These are phyloP conservation scores for Trichechus manatus DNA, from an alignment of 2,113 vertebrate genomes.

Conservation along the genomic window DNA sequence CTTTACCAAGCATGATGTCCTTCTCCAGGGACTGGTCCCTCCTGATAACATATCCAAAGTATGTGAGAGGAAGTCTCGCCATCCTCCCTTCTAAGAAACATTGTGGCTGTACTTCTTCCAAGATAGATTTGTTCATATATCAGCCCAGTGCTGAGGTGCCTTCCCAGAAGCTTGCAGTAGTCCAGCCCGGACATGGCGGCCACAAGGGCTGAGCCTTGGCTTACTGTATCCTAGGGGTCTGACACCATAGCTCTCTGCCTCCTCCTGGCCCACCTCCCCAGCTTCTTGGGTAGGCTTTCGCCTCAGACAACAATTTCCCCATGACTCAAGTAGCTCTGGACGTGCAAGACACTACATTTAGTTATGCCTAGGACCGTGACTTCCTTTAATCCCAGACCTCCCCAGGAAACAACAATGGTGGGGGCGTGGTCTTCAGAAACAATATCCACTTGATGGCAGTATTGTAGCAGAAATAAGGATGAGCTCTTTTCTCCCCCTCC, in stretches of 20 bases:
- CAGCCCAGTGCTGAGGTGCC: background rate
- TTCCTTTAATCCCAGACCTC: background rate
- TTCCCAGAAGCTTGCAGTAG: background rate
- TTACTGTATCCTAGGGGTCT: no score
- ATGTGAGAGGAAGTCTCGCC: no score
- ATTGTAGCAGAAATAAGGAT: background rate
- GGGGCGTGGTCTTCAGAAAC: accelerated
- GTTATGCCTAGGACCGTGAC: accelerated
- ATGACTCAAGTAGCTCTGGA: no score
- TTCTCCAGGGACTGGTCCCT: no score
- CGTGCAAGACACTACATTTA: background rate
- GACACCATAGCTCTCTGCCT: background rate
- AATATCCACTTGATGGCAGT: background rate
- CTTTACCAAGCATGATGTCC: no score
- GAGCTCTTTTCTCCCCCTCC: background rate
- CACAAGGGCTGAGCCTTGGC: background rate
- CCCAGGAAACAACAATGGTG: background rate
- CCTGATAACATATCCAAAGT: no score
- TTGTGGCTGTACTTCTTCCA: no score
- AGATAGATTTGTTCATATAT: no score
- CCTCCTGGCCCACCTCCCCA: no score
- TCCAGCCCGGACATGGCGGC: accelerated
- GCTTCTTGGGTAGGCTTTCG: accelerated
- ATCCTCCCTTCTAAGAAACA: no score
- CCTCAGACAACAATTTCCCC: no score